Percentiles rank a stretch among this genome's conserved stretches.
Conservation (phyloP, 2,888 invertebrate species). For the Drosophila fungiperda region DNA sequence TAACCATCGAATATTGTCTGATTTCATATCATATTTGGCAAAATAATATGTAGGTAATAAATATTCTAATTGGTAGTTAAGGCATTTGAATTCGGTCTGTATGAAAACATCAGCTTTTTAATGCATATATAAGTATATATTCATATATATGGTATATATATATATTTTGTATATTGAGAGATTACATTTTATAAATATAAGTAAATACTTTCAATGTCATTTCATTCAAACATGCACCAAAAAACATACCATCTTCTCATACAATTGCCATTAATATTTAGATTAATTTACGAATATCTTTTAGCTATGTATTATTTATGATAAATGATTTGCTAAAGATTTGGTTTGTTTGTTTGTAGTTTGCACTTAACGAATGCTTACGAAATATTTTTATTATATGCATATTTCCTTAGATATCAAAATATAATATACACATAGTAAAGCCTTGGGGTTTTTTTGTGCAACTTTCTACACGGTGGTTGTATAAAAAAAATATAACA, state of each 20-base stretch:
- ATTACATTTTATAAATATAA: slow-evolving; percentile 61
- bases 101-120: slow-evolving; percentile 63
- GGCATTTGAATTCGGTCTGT: slow-evolving; percentile 42
- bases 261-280: slow-evolving; percentile 31
- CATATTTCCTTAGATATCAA: slow-evolving; percentile 36
- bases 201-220: slow-evolving; percentile 60
- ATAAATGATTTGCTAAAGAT: slow-evolving; percentile 55
- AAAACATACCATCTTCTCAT: slow-evolving; percentile 41
- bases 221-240: slow-evolving; percentile 40
- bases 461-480: slow-evolving; percentile 75
- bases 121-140: slow-evolving; percentile 36
- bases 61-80: slow-evolving; percentile 34
- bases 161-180: slow-evolving; percentile 41
- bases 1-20: slow-evolving; percentile 32
- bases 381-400: slow-evolving; percentile 45
- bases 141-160: slow-evolving; percentile 25
- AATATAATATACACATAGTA: slow-evolving; percentile 55
- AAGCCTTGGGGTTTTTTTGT: slow-evolving; percentile 69
- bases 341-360: slow-evolving; percentile 40
- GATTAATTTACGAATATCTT: slow-evolving; percentile 37
- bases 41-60: slow-evolving; percentile 51
- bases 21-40: slow-evolving; percentile 49
- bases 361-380: slow-evolving; percentile 53
- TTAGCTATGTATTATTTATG: slow-evolving; percentile 44
- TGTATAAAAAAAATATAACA: slow-evolving; percentile 33